Conservation (phyloP, 2,113 vertebrate species). For the Microtus ochrogaster region DNA sequence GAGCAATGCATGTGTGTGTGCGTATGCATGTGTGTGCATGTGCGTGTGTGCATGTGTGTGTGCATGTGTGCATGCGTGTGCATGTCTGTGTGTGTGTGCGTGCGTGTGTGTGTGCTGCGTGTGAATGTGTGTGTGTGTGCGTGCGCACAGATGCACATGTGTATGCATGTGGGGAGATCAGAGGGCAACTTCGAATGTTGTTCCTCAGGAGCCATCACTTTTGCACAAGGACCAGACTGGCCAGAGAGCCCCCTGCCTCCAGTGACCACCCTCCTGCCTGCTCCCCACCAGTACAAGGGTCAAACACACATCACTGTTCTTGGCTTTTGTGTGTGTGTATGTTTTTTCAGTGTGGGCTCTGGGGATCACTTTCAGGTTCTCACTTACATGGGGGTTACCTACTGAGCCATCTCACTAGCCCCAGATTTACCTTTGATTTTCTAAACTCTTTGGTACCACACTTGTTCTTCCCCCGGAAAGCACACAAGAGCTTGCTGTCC, state of each 20-base stretch:
- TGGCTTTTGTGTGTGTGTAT: neutral
- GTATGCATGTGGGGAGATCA: neutral
- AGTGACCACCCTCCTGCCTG: neutral
- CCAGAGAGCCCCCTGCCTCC: neutral
- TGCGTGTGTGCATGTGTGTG: neutral
- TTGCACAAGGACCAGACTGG: neutral
- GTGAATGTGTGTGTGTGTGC: neutral
- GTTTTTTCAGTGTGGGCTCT: too few species aligned
- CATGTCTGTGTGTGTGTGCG: neutral
- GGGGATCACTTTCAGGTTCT: neutral
- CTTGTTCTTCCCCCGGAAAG: neutral
- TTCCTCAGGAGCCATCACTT: neutral
- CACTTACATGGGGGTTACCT: neutral
- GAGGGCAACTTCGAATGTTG: neutral
- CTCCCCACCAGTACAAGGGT: too few species aligned
- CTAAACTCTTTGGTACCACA: neutral
- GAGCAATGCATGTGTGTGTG: too few species aligned
- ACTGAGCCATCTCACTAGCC: neutral
- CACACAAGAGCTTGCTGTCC: neutral
- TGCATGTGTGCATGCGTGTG: too few species aligned
- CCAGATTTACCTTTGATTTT: neutral
- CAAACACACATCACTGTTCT: neutral
- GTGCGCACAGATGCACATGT: neutral
- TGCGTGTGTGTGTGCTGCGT: rapidly evolving
- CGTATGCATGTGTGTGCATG: neutral